phyloP scores from a whole-genome alignment of 2,888 invertebrate genomes.

The Amblyjoppa fuscipennis region DNA sequence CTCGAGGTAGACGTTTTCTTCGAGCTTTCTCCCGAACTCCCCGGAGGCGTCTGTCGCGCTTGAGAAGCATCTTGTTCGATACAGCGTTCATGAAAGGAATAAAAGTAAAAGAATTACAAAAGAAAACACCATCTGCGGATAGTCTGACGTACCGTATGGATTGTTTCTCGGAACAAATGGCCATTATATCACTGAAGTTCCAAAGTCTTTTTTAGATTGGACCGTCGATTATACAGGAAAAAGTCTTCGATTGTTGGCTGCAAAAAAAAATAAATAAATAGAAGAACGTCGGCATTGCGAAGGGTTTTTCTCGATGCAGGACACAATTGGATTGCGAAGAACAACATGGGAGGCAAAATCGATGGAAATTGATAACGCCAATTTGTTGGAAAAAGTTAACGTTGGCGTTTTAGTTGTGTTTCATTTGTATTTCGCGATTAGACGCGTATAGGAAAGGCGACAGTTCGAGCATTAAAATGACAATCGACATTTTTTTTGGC shows the following conservation, averaged over 20 bases:
- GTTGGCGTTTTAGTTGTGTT: too few species aligned
- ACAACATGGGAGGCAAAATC: not conserved
- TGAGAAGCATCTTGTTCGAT: slow-evolving; percentile 30
- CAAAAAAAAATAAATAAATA: too few species aligned
- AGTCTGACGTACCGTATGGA: not conserved
- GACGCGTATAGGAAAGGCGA: too few species aligned
- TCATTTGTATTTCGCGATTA: too few species aligned
- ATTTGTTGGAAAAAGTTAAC: too few species aligned
- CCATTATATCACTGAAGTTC: not conserved
- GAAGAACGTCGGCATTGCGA: not conserved
- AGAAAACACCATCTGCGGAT: not conserved
- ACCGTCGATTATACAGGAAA: too few species aligned
- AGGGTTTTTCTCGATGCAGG: not conserved
- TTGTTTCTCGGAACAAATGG: not conserved
- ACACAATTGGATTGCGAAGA: not conserved
- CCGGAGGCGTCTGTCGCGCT: slow-evolving; percentile 48
- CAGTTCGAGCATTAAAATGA: too few species aligned
- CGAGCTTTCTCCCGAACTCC: slow-evolving; percentile 44
- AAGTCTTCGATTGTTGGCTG: too few species aligned
- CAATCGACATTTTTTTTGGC: too few species aligned
- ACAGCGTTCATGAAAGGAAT: not conserved
- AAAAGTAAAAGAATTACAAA: not conserved
- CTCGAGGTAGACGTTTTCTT: slow-evolving; percentile 61
- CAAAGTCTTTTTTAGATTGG: too few species aligned
- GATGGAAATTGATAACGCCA: slow-evolving; percentile 52